These are phyloP conservation scores for Nothobranchius furzeri DNA, from an alignment of 2,113 vertebrate species.

Conservation along the genomic window DNA sequence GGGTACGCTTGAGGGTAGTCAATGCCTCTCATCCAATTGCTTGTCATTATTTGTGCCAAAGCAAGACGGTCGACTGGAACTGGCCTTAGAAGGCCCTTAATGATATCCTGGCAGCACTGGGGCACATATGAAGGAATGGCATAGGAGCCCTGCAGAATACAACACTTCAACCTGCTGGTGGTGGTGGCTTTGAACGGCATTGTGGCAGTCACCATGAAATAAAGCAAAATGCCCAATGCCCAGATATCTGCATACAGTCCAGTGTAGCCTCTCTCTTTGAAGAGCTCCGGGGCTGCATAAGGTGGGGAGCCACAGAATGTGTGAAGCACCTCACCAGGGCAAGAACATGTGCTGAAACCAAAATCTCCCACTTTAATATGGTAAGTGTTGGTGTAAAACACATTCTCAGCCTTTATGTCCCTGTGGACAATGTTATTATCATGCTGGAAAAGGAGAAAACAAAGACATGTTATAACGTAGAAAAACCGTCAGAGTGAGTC, in stretches of 20 bases:
- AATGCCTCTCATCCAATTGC: conserved; percentile 70
- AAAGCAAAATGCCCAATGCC: conserved; percentile 79
- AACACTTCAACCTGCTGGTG: conserved; percentile 58
- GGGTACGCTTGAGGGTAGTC: conserved; percentile 61
- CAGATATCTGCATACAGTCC: conserved; percentile 74
- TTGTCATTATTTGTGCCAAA: conserved; percentile 56
- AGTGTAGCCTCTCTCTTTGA: conserved; percentile 65
- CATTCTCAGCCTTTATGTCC: conserved; percentile 81
- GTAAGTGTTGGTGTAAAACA: conserved; percentile 76
- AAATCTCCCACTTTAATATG: conserved; percentile 82
- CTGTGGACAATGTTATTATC: conserved; percentile 79
- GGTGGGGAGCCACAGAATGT: conserved; percentile 79
- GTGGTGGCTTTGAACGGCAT: conserved; percentile 75
- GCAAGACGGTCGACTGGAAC: conserved; percentile 64
- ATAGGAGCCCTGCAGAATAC: conserved; percentile 76
- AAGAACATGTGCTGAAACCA: conserved; percentile 73
- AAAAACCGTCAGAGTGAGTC: not conserved
- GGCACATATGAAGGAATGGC: conserved; percentile 67
- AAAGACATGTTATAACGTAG: conserved; percentile 5
- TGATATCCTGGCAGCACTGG: conserved; percentile 61
- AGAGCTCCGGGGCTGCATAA: conserved; percentile 79
- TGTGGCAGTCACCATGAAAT: conserved; percentile 77
- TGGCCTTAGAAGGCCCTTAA: conserved; percentile 67
- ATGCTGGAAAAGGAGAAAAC: conserved; percentile 66
- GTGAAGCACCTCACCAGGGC: conserved; percentile 60